Evolutionary conservation across 2,113 vertebrate genomes (phyloP).

Genomic region (Haemorhous mexicanus): DNA sequence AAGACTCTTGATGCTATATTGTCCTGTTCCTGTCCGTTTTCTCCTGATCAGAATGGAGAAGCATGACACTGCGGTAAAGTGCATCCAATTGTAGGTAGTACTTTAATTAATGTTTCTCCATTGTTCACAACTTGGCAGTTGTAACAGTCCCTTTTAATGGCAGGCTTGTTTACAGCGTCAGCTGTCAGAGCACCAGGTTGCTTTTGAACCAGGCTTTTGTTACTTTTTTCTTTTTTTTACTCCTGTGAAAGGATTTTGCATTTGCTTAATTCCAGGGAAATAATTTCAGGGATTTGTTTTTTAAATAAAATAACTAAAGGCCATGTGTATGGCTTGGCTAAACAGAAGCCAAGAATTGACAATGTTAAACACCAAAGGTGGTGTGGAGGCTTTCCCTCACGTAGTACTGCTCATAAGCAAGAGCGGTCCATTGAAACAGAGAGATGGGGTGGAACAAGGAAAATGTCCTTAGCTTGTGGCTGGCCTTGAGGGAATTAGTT

Average conservation of each 20-base stretch:
- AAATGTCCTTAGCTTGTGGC: not conserved
- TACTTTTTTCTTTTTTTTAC: not conserved
- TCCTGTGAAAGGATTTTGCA: not conserved
- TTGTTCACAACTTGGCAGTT: not conserved
- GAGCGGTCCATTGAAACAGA: not conserved
- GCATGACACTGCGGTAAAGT: not conserved
- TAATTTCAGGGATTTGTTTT: not conserved
- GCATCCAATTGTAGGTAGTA: not conserved
- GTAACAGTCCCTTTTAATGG: not conserved
- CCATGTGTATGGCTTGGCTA: not conserved
- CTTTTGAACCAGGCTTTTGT: constrained; percentile 19
- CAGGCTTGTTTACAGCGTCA: not conserved
- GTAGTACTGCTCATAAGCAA: not conserved
- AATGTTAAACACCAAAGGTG: not conserved
- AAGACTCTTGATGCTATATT: not conserved
- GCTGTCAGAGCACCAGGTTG: not conserved
- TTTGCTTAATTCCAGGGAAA: not conserved
- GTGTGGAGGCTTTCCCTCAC: not conserved
- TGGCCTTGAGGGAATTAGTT: not conserved
- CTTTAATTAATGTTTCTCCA: not conserved
- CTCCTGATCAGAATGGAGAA: not conserved
- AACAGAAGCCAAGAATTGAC: not conserved
- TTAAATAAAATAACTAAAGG: not conserved
- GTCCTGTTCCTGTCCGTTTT: not conserved
- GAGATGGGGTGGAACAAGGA: not conserved